phyloP scores from a whole-genome alignment of 2,113 vertebrate species.

The Archilochus colubris region DNA sequence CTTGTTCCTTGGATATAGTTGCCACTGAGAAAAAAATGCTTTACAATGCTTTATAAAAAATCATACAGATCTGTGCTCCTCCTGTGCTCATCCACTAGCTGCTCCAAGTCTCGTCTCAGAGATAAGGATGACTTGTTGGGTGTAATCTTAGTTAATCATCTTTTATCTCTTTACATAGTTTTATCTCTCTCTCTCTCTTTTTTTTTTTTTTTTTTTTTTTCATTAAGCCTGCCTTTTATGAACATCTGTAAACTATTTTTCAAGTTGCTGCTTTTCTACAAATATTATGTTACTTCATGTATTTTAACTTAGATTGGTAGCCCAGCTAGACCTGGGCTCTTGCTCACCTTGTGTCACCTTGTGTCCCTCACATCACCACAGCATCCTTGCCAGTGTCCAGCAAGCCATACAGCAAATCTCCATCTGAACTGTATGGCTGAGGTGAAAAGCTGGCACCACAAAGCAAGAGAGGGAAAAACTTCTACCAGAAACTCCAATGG shows the following conservation, averaged over 20 bases:
- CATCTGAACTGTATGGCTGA: accelerated
- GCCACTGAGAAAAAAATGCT: background rate
- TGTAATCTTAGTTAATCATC: background rate
- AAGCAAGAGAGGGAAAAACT: background rate
- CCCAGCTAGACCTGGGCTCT: background rate
- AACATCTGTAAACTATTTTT: background rate
- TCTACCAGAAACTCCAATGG: background rate
- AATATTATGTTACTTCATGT: background rate
- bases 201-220: too few species aligned
- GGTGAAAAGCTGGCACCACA: background rate
- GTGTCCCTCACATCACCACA: background rate
- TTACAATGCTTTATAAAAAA: background rate
- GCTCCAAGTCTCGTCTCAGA: background rate
- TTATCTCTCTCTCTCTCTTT: background rate
- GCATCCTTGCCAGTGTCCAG: background rate
- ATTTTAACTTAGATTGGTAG: background rate
- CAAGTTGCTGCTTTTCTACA: background rate
- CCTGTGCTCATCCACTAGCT: background rate
- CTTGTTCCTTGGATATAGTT: background rate
- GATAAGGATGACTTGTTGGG: background rate
- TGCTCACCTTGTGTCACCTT: background rate
- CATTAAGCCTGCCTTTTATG: background rate
- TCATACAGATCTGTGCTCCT: background rate
- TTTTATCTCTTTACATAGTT: background rate
- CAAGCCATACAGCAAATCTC: background rate